Evolutionary conservation across 1,140 invertebrate genomes (phyloP), one percentile per base, ranked within the genome.

Genomic region (Tribolium madens): DNA sequence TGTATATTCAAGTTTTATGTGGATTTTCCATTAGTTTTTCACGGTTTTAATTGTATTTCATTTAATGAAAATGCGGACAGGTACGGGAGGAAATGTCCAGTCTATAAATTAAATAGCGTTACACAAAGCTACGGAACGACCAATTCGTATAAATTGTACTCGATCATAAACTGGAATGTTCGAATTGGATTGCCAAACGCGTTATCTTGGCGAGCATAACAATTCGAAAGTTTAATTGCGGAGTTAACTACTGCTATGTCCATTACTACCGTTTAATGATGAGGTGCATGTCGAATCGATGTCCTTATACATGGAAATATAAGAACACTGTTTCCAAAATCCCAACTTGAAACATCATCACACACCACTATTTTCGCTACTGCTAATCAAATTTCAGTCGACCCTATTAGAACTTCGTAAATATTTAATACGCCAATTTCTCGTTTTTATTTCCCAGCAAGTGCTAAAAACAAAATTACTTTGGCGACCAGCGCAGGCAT

Each of bases 211-310:
- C 57, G 77, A 60, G 73, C 77, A 79, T 79, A 80, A 79, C 80
- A 81, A 75, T 81, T 81, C 77, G 81, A 81, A 82, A 82, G 78
- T 82, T 82, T 82, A 82, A 82, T 82, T 82, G 77, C 80, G 18
- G 50, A 80, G 80, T 82, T 82, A 82, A 82, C 80, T 80, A 78
- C 81, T 72, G 75, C 80, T 79, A 48, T 80, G 76, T 80, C 77
- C 78, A 81, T 81, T 79, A 78, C 78, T 76, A 76, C 52, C 77
- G 76, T 79, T 81, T 81, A 81, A 81, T 81, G 80, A 78, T 80
- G 78, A 81, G 78, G 78, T 80, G 76, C 69, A 73, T 73, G 73
- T 69, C 42, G 68, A 48, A 69, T 42, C 50, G 57, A 52, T 70
- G 26, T 17, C 53, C n/a, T 21, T 70, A 47, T 48, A 9, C 3